These are phyloP conservation scores for Hypolimnas misippus DNA, from an alignment of 2,888 invertebrate genomes.

Conservation along the genomic window DNA sequence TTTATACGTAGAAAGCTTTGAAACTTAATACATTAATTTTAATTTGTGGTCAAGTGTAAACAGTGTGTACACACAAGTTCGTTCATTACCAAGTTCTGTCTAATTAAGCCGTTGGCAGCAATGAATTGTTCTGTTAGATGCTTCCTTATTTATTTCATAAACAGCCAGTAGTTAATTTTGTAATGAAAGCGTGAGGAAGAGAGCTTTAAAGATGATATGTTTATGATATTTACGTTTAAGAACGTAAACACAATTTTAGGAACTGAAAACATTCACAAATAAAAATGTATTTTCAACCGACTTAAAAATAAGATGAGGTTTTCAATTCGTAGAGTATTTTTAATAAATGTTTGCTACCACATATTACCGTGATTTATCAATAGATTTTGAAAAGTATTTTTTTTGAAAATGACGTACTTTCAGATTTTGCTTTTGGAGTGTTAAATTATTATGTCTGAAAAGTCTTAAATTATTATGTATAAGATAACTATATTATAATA, in stretches of 20 bases:
- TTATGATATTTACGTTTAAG: constrained; percentile 40
- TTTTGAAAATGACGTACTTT: no score
- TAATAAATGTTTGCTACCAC: no score
- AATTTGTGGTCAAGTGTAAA: constrained; percentile 52
- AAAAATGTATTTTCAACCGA: constrained; percentile 3
- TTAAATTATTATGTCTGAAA: no score
- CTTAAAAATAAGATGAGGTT: no score
- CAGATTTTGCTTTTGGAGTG: no score
- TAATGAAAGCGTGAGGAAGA: constrained; percentile 50
- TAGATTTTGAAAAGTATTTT: no score
- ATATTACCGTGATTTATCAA: no score
- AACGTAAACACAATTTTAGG: constrained; percentile 27
- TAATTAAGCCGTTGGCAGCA: constrained; percentile 65
- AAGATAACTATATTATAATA: no score
- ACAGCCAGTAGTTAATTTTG: constrained; percentile 46
- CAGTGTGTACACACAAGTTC: constrained; percentile 44
- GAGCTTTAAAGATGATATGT: constrained; percentile 49
- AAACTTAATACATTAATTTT: constrained; percentile 40
- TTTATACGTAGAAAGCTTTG: constrained; percentile 22
- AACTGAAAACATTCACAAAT: constrained; percentile 24
- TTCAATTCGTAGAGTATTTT: no score
- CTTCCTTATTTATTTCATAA: constrained; percentile 64
- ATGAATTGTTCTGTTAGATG: constrained; percentile 61
- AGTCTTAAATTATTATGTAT: no score
- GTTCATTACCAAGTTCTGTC: constrained; percentile 54